Evolutionary conservation across 2,797 vertebrate species (phyloP).

Genomic region (Centropyge bicolor): DNA sequence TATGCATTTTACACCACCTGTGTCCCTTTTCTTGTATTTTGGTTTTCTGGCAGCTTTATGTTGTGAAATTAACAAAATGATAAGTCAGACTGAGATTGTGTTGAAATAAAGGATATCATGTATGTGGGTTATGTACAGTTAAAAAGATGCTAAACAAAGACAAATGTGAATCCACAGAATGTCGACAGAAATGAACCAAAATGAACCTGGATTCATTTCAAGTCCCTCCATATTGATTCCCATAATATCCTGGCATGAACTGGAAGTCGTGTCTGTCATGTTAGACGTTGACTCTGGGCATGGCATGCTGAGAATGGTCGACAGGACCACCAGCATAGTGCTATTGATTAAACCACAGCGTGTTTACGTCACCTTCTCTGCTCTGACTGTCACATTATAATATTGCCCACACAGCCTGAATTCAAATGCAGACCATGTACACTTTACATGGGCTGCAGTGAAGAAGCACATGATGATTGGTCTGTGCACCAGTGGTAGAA

Average conservation of each 20-base stretch:
- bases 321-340: background rate
- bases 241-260: background rate
- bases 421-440: conserved; percentile 18
- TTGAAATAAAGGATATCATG: background rate
- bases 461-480: background rate
- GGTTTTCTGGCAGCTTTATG: background rate
- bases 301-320: background rate
- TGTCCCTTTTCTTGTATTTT: background rate
- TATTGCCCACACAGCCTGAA: background rate
- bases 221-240: background rate
- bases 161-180: background rate
- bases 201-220: background rate
- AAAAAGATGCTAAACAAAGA: background rate
- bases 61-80: background rate
- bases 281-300: background rate
- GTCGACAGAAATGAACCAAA: background rate
- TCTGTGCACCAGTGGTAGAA: background rate
- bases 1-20: too few species aligned
- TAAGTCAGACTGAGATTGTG: background rate
- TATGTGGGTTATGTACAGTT: background rate
- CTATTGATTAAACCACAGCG: background rate
- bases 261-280: background rate
- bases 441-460: conserved; percentile 7
- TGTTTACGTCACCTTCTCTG: conserved; percentile 1
- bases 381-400: background rate